phyloP scores from a whole-genome alignment of 2,888 invertebrate species.

The Acanthosepion pharaonis region DNA sequence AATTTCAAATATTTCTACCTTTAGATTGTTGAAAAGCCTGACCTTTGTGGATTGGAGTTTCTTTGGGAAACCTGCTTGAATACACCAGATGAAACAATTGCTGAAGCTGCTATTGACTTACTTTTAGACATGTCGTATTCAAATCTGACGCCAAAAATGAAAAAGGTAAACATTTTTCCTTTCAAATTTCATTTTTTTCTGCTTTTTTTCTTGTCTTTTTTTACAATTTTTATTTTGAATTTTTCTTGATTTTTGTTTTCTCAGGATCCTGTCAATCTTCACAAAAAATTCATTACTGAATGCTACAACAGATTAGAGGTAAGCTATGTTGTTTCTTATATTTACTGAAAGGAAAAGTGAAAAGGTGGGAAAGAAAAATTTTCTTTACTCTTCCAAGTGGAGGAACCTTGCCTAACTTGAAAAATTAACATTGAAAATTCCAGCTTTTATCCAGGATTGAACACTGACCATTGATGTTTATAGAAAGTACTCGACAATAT shows the following conservation, averaged over 20 bases:
- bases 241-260: not conserved
- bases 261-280: slow-evolving; percentile 74
- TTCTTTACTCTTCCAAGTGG: not conserved
- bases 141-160: slow-evolving; percentile 73
- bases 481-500: too few species aligned
- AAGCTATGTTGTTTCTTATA: slow-evolving; percentile 42
- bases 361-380: not conserved
- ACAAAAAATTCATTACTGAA: slow-evolving; percentile 76
- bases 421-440: not conserved
- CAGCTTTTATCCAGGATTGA: not conserved
- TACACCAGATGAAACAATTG: slow-evolving; percentile 74
- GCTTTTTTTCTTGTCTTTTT: not conserved
- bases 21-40: slow-evolving; percentile 75
- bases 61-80: slow-evolving; percentile 76
- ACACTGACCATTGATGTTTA: not conserved
- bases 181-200: not conserved
- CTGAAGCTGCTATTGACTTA: slow-evolving; percentile 74
- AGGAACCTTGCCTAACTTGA: not conserved
- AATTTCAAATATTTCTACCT: slow-evolving; percentile 44
- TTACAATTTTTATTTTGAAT: not conserved
- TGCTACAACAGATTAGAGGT: slow-evolving; percentile 75
- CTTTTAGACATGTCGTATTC: slow-evolving; percentile 75
- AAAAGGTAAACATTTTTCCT: slow-evolving; percentile 63
- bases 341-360: too few species aligned
- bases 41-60: slow-evolving; percentile 75